phyloP scores from a whole-genome alignment of 2,888 invertebrate species.

The Lobophora halterata region DNA sequence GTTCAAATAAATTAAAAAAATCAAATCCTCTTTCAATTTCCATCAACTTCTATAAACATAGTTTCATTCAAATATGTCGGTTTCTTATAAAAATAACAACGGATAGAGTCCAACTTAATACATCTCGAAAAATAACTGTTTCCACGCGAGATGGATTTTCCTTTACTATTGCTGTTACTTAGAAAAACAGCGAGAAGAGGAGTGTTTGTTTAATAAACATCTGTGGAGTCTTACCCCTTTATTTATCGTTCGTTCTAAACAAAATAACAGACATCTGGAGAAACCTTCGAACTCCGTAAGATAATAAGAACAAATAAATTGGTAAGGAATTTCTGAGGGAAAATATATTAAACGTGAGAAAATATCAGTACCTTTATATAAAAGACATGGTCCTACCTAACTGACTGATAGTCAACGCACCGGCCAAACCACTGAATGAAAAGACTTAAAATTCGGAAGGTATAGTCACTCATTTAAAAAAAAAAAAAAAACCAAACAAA shows the following conservation, averaged over 20 bases:
- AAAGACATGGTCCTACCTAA: too few species aligned
- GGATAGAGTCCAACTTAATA: slow-evolving; percentile 11
- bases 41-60: too few species aligned
- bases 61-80: neutral
- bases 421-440: too few species aligned
- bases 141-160: slow-evolving; percentile 31
- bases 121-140: slow-evolving; percentile 32
- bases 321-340: too few species aligned
- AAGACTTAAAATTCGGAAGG: too few species aligned
- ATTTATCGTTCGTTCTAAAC: slow-evolving; percentile 47
- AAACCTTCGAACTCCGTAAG: slow-evolving; percentile 9
- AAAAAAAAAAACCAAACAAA: too few species aligned
- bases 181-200: slow-evolving; percentile 50
- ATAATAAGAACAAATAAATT: slow-evolving; percentile 8
- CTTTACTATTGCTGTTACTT: slow-evolving; percentile 42
- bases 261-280: slow-evolving; percentile 38
- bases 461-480: too few species aligned
- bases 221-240: slow-evolving; percentile 41
- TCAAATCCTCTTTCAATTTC: too few species aligned
- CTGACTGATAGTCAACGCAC: too few species aligned
- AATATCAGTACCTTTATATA: too few species aligned
- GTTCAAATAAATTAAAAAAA: too few species aligned
- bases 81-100: slow-evolving; percentile 13
- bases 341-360: too few species aligned
- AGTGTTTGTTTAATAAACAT: slow-evolving; percentile 57